A percentile compares a stretch with the other conserved stretches of the same genome.
Evolutionary conservation across 2,888 invertebrate genomes (phyloP).

Genomic region (Lithophane semibrunnea): DNA sequence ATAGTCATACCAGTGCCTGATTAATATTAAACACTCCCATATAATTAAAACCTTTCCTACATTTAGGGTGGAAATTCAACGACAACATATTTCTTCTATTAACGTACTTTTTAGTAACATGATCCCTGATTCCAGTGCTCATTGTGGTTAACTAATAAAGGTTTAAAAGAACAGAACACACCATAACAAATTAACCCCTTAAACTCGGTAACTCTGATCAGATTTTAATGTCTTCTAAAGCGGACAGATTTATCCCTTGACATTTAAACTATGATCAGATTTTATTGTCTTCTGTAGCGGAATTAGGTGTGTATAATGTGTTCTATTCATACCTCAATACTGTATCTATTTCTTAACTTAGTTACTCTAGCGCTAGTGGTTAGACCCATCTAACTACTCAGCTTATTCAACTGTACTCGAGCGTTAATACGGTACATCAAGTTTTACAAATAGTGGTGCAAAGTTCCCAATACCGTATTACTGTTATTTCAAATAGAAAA

Average conservation of each 20-base stretch:
- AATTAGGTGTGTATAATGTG: neutral
- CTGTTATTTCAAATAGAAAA: neutral
- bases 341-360: slow-evolving; percentile 1
- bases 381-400: slow-evolving; percentile 5
- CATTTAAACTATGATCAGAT: too few species aligned
- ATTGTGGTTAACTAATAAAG: neutral
- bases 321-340: neutral
- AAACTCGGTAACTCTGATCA: neutral
- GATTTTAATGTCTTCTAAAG: neutral
- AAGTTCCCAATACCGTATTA: neutral
- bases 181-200: neutral
- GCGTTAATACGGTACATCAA: neutral
- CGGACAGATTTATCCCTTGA: too few species aligned
- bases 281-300: neutral
- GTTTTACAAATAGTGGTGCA: slow-evolving; percentile 3
- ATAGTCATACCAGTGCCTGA: too few species aligned
- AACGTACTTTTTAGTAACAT: slow-evolving; percentile 12
- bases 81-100: neutral
- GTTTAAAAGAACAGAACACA: slow-evolving; percentile 31
- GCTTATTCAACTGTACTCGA: neutral
- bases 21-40: neutral
- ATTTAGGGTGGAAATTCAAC: neutral
- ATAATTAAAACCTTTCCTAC: neutral
- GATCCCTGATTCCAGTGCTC: neutral
- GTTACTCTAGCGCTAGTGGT: slow-evolving; percentile 39